Evolutionary conservation across 2,113 vertebrate species (phyloP), one percentile per base, ranked within the genome.

Genomic region (Eidolon helvum): DNA sequence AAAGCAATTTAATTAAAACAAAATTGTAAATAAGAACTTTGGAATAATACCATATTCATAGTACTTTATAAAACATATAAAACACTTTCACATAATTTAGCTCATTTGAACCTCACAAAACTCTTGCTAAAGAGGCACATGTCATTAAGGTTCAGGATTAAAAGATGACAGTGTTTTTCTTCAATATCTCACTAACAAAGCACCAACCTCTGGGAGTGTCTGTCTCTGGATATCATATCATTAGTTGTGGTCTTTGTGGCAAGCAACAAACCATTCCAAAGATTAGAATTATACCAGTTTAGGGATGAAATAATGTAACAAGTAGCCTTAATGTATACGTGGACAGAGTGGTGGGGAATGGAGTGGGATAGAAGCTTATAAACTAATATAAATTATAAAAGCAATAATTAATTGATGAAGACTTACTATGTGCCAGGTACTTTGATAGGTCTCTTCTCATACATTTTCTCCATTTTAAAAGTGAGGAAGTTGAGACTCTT

Each of bases 171-270:
- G 18, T 82, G 66, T 74, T 94, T 97, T 93, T 66, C 88, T 38
- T 79, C 78, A 93, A 1, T 93, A 93, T 96, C 87, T 97, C 86
- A 61, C 78, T 74, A 74, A 83, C 91, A 95, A 94, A 94, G 72
- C 74, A 26, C 61, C 78, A 22, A 22, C 48, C 57, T 69, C 43
- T 90, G 43, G 82, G 91, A 94, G 86, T 79, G 91, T 83, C 89
- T 94, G 30, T 83, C 92, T 86, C 59, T 82, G 82, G 95, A 85
- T 33, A 94, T 75, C 85, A n/a, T 96, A 94, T 94, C 95, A 90
- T 93, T 97, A 95, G 86, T 71, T 91, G 96, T 96, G 96, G 95
- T 91, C 86, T 79, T 5, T 97, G 97, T 92, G 96, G 94, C 88
- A 68, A 97, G 72, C 28, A 95, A 40, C 82, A 96, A 96, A 68